Evolutionary conservation across 2,113 vertebrate species (phyloP).

Genomic region (Oryctolagus cuniculus): DNA sequence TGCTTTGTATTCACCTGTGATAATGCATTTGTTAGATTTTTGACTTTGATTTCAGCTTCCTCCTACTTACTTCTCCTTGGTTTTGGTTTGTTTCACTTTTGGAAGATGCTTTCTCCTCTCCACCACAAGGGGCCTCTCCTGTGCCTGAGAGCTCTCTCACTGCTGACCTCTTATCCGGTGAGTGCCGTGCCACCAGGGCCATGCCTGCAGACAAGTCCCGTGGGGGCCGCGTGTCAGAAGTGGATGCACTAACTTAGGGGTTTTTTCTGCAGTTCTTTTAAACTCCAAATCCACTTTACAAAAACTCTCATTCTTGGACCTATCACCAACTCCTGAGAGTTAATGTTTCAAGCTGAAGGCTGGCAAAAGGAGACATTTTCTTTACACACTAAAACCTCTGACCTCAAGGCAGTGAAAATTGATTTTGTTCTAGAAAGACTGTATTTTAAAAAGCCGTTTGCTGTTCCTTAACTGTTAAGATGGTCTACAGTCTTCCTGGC

Average conservation of each 20-base stretch:
- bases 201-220: not conserved
- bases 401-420: not conserved
- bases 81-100: conserved; percentile 89
- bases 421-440: conserved; percentile 21
- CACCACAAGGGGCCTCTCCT: conserved; percentile 96
- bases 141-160: conserved; percentile 94
- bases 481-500: not conserved
- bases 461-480: conserved; percentile 41
- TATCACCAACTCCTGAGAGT: not conserved
- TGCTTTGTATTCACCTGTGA: conserved; percentile 77
- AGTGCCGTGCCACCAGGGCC: conserved; percentile 84
- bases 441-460: not conserved
- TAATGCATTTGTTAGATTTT: conserved; percentile 76
- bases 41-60: conserved; percentile 75
- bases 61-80: conserved; percentile 82
- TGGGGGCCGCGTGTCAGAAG: not conserved
- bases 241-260: rapidly evolving
- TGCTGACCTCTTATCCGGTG: conserved; percentile 97
- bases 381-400: not conserved
- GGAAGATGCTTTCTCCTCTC: conserved; percentile 97
- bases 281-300: not conserved
- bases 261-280: not conserved
- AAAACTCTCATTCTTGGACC: not conserved
- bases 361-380: not conserved
- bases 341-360: not conserved